Conservation (phyloP, 1,140 invertebrate genomes). For the Calephelis virginiensis region DNA sequence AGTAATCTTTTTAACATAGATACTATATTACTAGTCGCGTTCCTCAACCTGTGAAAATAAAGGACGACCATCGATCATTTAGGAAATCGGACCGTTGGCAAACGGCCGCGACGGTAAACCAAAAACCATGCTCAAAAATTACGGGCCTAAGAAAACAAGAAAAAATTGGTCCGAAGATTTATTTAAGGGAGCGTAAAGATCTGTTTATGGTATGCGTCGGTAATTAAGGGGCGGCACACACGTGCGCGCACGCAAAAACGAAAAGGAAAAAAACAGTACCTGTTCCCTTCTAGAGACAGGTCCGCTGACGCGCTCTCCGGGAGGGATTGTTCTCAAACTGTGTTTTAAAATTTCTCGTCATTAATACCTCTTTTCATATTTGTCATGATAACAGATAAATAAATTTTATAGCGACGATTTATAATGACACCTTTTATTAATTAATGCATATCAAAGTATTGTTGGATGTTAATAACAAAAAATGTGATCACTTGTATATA, state of each 20-base stretch:
- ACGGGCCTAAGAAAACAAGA: slow-evolving; percentile 71
- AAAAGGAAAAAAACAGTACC: slow-evolving; percentile 68
- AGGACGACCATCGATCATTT: slow-evolving; percentile 64
- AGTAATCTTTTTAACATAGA: slow-evolving; percentile 33
- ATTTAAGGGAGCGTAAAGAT: slow-evolving; percentile 78
- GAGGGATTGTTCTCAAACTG: slow-evolving; percentile 53
- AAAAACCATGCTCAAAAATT: slow-evolving; percentile 57
- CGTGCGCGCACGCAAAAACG: slow-evolving; percentile 69
- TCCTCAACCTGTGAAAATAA: slow-evolving; percentile 67
- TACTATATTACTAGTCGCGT: slow-evolving; percentile 35
- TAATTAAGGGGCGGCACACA: slow-evolving; percentile 72
- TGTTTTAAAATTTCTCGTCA: slow-evolving; percentile 14
- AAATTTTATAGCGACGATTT: not conserved
- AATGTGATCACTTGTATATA: no score
- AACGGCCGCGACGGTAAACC: slow-evolving; percentile 52
- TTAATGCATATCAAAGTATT: no score
- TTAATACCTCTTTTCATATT: not conserved
- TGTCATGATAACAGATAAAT: not conserved
- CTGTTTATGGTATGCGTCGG: slow-evolving; percentile 77
- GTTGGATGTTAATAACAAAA: no score
- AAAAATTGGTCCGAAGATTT: slow-evolving; percentile 69
- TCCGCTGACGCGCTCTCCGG: slow-evolving; percentile 62
- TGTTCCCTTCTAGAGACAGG: slow-evolving; percentile 69
- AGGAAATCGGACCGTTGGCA: slow-evolving; percentile 37
- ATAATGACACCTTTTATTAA: no score